A percentile compares a stretch with the other conserved stretches of the same genome.
These are phyloP conservation scores for Dasysyrphus tricinctus DNA, from an alignment of 2,888 invertebrate genomes.

Conservation along the genomic window DNA sequence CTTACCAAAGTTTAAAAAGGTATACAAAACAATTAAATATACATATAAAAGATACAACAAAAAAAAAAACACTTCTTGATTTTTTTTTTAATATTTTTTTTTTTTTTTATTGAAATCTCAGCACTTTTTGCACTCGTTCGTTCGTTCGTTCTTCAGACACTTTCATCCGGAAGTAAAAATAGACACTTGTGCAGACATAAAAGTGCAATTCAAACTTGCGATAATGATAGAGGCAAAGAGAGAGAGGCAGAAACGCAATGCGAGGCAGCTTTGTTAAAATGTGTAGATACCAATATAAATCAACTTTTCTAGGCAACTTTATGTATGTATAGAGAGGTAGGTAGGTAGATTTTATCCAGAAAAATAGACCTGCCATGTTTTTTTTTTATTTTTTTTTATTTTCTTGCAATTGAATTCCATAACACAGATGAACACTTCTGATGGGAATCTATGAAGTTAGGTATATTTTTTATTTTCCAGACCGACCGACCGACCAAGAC, in stretches of 20 bases:
- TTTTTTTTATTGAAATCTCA: background rate
- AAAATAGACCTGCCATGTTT: background rate
- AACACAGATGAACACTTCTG: background rate
- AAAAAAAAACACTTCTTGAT: background rate
- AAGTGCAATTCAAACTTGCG: constrained; percentile 58
- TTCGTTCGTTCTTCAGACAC: constrained; percentile 37
- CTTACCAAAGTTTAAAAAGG: constrained; percentile 44
- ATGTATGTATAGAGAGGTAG: too few species aligned
- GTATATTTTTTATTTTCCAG: background rate
- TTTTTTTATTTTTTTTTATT: constrained; percentile 16
- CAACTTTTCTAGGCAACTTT: constrained; percentile 47
- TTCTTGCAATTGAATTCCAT: constrained; percentile 34
- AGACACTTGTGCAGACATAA: constrained; percentile 58
- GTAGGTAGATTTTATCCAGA: background rate
- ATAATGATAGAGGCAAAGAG: constrained; percentile 21
- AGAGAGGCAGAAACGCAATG: constrained; percentile 8
- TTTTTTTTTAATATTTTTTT: constrained; percentile 13
- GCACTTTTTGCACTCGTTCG: constrained; percentile 24
- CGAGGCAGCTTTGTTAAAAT: constrained; percentile 15
- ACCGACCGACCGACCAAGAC: constrained; percentile 17
- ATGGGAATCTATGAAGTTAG: too few species aligned
- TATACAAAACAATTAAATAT: background rate
- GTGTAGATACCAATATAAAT: constrained; percentile 18
- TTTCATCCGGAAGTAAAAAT: constrained; percentile 59
- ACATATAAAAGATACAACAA: background rate